Percentiles rank a stretch among this genome's conserved stretches.
phyloP scores from a whole-genome alignment of 1,140 invertebrate species.

The Sarcophaga bullata region DNA sequence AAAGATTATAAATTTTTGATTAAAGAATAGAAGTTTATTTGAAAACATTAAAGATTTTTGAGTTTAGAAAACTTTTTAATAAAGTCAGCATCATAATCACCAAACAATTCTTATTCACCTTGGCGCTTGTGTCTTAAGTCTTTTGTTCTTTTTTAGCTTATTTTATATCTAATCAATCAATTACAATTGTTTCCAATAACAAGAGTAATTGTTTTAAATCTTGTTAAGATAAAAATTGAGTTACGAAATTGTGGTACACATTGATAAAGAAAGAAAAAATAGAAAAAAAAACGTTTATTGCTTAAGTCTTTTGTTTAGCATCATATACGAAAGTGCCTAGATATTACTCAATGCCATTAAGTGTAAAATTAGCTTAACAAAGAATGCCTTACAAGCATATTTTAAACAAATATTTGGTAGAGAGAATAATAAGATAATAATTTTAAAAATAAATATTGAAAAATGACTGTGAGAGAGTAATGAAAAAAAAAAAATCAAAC shows the following conservation, averaged over 20 bases:
- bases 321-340: too few species aligned
- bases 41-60: too few species aligned
- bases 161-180: neutral
- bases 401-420: neutral
- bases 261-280: too few species aligned
- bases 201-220: too few species aligned
- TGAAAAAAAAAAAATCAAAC: neutral
- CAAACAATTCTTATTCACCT: neutral
- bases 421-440: neutral
- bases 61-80: too few species aligned
- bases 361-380: constrained; percentile 10
- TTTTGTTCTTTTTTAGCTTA: neutral
- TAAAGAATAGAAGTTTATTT: too few species aligned
- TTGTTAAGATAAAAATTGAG: too few species aligned
- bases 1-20: too few species aligned
- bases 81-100: neutral
- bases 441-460: neutral
- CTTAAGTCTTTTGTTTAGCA: too few species aligned
- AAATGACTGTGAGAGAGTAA: neutral
- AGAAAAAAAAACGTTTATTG: too few species aligned
- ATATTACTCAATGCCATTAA: neutral
- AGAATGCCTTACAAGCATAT: neutral
- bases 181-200: neutral
- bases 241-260: too few species aligned
- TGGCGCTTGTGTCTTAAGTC: neutral